A percentile compares a stretch with the other conserved stretches of the same genome.
Evolutionary conservation across 2,113 vertebrate species (phyloP).

Genomic region (Odontophorus gujanensis): DNA sequence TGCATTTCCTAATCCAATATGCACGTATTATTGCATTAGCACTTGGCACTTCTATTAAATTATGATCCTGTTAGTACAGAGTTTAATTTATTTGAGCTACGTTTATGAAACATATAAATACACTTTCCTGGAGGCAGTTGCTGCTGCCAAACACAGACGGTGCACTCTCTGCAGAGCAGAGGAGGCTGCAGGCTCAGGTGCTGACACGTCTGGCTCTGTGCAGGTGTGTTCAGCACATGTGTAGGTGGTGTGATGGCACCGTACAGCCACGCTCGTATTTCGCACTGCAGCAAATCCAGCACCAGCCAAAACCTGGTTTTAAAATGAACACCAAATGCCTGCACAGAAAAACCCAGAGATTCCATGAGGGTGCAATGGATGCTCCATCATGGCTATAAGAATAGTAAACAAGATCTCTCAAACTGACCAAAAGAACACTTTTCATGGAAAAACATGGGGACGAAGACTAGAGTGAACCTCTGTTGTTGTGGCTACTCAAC

Average conservation of each 20-base stretch:
- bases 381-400: neutral
- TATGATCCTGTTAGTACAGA: slow-evolving; percentile 64
- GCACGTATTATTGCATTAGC: slow-evolving; percentile 69
- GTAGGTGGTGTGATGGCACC: neutral
- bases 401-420: neutral
- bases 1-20: slow-evolving; percentile 56
- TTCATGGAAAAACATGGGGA: neutral
- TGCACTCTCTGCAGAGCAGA: neutral
- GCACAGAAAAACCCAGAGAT: neutral
- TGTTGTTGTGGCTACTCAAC: neutral
- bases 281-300: neutral
- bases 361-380: neutral
- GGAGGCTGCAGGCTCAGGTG: neutral
- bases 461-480: neutral
- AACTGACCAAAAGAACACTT: neutral
- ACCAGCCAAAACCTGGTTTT: neutral
- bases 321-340: neutral
- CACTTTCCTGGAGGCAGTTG: neutral
- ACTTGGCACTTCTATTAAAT: slow-evolving; percentile 70
- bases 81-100: slow-evolving; percentile 73
- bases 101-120: slow-evolving; percentile 69
- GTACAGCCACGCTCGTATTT: neutral
- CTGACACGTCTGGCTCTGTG: neutral
- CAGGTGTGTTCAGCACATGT: neutral
- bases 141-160: slow-evolving; percentile 26